Evolutionary conservation across 2,888 invertebrate genomes (phyloP).

Genomic region (Polymixis lichenea): DNA sequence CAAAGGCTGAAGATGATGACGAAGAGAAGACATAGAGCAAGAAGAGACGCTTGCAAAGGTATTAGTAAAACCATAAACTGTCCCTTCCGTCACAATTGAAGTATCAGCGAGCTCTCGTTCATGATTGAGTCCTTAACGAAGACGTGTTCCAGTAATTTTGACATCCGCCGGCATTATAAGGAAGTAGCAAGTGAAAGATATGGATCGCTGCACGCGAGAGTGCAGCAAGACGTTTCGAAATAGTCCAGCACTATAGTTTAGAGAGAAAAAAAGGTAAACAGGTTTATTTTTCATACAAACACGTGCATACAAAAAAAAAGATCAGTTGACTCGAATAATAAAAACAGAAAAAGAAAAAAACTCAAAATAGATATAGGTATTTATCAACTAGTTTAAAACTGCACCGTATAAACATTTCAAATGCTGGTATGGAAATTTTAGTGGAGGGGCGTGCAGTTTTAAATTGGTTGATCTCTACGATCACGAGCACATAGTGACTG

Average conservation of each 20-base stretch:
- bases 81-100: conserved; percentile 12
- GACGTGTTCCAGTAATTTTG: conserved; percentile 66
- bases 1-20: not conserved
- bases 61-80: conserved; percentile 12
- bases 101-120: conserved; percentile 46
- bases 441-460: no score
- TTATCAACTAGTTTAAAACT: no score
- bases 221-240: conserved; percentile 11
- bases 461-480: no score
- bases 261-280: no score
- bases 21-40: not conserved
- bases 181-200: conserved; percentile 67
- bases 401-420: no score
- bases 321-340: no score
- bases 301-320: no score
- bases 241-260: not conserved
- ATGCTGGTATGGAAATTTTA: no score
- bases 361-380: no score
- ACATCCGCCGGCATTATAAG: conserved; percentile 69
- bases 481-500: no score
- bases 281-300: no score
- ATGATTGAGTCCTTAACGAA: conserved; percentile 65
- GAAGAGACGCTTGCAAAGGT: not conserved
- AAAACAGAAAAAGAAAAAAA: no score
- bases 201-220: conserved; percentile 35